Evolutionary conservation across 1,140 invertebrate genomes (phyloP), one percentile per base, ranked within the genome.

Genomic region (Diuraphis noxia): DNA sequence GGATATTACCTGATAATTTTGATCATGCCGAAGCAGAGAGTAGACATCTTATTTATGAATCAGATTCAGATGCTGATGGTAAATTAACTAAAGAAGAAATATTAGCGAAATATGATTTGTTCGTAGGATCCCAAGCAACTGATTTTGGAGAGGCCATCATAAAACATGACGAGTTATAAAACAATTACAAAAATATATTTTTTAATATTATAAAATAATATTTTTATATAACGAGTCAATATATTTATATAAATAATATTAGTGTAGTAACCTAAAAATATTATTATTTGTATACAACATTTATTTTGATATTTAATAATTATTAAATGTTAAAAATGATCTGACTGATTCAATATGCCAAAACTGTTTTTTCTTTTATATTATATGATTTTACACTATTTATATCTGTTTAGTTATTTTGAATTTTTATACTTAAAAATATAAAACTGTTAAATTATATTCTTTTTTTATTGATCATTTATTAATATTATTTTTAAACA

Each of bases 81-180:
- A 96, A 97, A 93, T 94, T 99, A 13, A 97, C 96, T 8, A 98
- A 98, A 94, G 96, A 96, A 13, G 99, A 99, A 95, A 97, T 99
- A 88, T 94, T 99, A 0, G 96, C 97, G 63, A 99, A 99, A 93
- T 99, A 99, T 94, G 99, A 99, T 94, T 94, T 99, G 3, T 99
- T 99, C 94, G 99, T 99, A 1, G 98, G 99, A 49, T 99, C 98
- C 30, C 98, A 99, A 94, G 99, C 98, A 0, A 99, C 99, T 0
- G 99, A 99, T 94, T 99, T 99, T 94, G 99, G 99, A 2, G 98
- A 99, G 94, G 98, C 98, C 17, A 94, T 99, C 8, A 96, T 96
- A 0, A 95, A 98, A 93, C 99, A 99, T 93, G 99, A 99, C 93
- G 98, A 98, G 94, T 98, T 99, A 94, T 98, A 96, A 84, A 91